A percentile compares a stretch with the other conserved stretches of the same genome.
Evolutionary conservation across 2,888 invertebrate genomes (phyloP).

Genomic region (Xanthostigma xanthostigma): DNA sequence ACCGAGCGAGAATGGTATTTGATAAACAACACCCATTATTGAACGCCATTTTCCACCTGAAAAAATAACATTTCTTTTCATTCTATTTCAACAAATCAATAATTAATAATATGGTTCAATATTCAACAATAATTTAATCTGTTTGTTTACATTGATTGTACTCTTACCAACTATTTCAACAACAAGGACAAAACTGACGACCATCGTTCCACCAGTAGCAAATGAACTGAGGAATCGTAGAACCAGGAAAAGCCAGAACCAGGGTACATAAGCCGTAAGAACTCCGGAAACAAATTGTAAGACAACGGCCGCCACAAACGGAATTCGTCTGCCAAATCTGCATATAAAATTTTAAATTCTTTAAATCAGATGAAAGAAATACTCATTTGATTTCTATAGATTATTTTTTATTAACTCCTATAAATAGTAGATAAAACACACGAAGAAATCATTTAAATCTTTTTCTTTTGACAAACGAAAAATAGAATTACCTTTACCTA

Average conservation of each 20-base stretch:
- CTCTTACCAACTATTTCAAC: conserved; percentile 43
- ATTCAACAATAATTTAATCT: no score
- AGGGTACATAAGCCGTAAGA: conserved; percentile 36
- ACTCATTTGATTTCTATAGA: background rate
- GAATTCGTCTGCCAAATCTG: conserved; percentile 49
- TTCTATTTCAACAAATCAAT: conserved; percentile 21
- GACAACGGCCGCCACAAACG: conserved; percentile 39
- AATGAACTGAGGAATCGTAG: conserved; percentile 42
- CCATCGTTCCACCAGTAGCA: conserved; percentile 48
- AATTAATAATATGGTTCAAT: background rate
- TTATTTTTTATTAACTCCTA: no score
- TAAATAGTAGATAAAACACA: no score
- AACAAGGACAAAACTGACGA: conserved; percentile 46
- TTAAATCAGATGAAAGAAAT: background rate
- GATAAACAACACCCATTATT: conserved; percentile 36
- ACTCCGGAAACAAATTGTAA: conserved; percentile 39
- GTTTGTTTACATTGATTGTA: background rate
- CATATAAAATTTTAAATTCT: conserved; percentile 12
- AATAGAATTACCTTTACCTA: conserved; percentile 21
- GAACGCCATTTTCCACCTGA: conserved; percentile 35
- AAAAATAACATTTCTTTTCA: conserved; percentile 25
- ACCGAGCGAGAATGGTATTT: conserved; percentile 38
- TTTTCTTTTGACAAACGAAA: background rate
- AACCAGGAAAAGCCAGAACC: conserved; percentile 42
- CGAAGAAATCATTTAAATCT: no score